Conservation (phyloP, 2,113 vertebrate species). For the Calyptommatus sinebrachiatus region DNA sequence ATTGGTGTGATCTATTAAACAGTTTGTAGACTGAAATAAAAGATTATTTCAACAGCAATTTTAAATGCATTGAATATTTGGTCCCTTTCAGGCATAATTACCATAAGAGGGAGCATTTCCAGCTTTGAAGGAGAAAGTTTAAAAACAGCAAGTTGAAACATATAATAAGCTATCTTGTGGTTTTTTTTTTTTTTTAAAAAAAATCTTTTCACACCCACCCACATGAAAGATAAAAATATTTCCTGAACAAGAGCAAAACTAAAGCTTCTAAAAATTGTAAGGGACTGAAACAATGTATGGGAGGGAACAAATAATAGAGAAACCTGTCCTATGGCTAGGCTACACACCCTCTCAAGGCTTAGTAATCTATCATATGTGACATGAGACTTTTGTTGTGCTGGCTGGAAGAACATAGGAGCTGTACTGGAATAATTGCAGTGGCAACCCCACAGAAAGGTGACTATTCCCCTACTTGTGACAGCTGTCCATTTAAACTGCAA, state of each 20-base stretch:
- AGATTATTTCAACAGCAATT: conserved; percentile 44
- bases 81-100: conserved; percentile 2
- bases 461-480: background rate
- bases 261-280: background rate
- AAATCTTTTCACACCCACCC: conserved; percentile 7
- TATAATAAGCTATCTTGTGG: conserved; percentile 20
- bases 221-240: background rate
- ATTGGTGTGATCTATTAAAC: conserved; percentile 18
- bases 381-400: background rate
- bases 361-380: background rate
- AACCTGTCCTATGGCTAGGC: background rate
- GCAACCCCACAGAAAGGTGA: background rate
- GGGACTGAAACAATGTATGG: background rate
- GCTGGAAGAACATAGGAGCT: background rate
- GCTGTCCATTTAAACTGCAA: background rate
- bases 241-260: conserved; percentile 34
- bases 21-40: conserved; percentile 44
- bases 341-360: background rate
- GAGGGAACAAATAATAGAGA: conserved; percentile 15
- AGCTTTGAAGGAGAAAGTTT: background rate
- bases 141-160: background rate
- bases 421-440: background rate
- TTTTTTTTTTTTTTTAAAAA: conserved; percentile 33
- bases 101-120: conserved; percentile 27
- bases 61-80: conserved; percentile 20